phyloP scores from a whole-genome alignment of 1,140 invertebrate species.

The Drosophila ironensis region DNA sequence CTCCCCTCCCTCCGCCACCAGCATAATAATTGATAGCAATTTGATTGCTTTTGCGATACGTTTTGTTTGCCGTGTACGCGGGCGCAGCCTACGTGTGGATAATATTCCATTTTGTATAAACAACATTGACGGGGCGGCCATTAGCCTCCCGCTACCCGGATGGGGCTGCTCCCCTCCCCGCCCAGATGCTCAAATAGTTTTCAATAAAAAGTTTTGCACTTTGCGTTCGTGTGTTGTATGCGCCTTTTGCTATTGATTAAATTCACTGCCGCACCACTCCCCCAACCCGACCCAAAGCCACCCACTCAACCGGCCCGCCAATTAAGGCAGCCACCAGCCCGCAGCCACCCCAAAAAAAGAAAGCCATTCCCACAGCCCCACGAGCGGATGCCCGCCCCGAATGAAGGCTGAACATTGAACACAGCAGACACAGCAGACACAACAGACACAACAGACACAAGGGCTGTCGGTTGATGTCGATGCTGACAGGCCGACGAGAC shows the following conservation, averaged over 20 bases:
- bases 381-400: too few species aligned
- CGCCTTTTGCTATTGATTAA: constrained; percentile 42
- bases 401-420: too few species aligned
- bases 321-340: constrained; percentile 29
- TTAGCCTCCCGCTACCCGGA: too few species aligned
- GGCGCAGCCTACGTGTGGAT: too few species aligned
- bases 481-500: background rate
- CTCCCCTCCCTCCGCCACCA: too few species aligned
- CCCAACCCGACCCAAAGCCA: background rate
- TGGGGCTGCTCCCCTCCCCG: background rate
- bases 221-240: background rate
- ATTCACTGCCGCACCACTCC: constrained; percentile 6
- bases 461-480: too few species aligned
- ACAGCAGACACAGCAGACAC: too few species aligned
- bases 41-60: too few species aligned
- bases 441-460: too few species aligned
- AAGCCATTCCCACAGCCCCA: too few species aligned
- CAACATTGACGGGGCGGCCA: constrained; percentile 2
- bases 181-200: constrained; percentile 14
- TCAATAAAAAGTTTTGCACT: constrained; percentile 39
- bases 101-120: constrained; percentile 39
- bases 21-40: too few species aligned
- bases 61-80: background rate
- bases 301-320: constrained; percentile 15
- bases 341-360: too few species aligned